Base-by-base conservation (phyloP, 92 coral and sea anemone species). In the Pocillopora meandrina region DNA sequence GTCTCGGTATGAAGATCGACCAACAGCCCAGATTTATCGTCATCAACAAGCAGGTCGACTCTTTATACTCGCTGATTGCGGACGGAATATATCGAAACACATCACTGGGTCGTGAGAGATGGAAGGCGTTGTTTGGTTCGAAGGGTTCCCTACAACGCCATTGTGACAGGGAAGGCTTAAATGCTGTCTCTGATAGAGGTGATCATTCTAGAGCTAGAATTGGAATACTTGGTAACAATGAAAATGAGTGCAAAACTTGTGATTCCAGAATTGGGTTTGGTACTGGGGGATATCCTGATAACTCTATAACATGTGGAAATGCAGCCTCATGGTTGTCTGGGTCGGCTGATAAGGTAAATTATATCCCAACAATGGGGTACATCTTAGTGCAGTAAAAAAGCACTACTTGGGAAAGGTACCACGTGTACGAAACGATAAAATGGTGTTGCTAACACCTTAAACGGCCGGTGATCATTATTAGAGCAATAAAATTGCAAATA, bases 221-320 rank as follows among this genome's bases (percentile, higher is more conserved):
- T 31, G 92, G 92, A n/a, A 49, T 81, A 52, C 49, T 42, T 3
- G 65, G 81, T 36, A 84, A 72, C 19, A 85, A 85, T 77, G 77
- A 89, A 11, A 65, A 74, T 19, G 18, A 18, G 58, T 47, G 76
- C 19, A 61, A 36, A 36, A 75, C 83, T 2, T 85, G 87, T 17
- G 92, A 89, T 62, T 89, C 92, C n/a, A 72, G 87, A 47, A 71
- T 89, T 42, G 89, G 92, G 18, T 89, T 89, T 61, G 92, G 92
- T 0, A 85, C 84, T 16, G 92, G 87, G 36, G 92, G 92, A 31
- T 76, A 75, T 56, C 82, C 75, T 42, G 5, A 42, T 42, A 7
- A 42, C 3, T 3, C 3, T 7, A 42, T 3, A 3, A 42, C 49
- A 3, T 42, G 49, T 7, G 5, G 49, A 3, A 42, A 42, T 7